phyloP scores from a whole-genome alignment of 2,797 vertebrate genomes.

The Schizothorax lantsangensis region DNA sequence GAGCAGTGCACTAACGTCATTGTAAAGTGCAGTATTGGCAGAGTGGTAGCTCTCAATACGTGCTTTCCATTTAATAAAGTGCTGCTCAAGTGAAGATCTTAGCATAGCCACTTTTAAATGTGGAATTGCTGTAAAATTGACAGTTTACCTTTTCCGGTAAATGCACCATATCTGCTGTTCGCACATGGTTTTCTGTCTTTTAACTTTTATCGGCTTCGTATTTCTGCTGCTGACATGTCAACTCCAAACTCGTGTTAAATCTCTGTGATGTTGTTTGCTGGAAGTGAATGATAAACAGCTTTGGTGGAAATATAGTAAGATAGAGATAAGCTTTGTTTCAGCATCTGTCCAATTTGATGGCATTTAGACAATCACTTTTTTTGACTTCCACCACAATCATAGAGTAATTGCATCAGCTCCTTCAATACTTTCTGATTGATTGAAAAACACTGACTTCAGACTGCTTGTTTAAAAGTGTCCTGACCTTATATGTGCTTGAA shows the following conservation, averaged over 20 bases:
- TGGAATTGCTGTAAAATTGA: background rate
- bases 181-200: background rate
- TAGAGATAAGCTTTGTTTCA: background rate
- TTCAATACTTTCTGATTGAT: background rate
- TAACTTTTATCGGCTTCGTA: background rate
- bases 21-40: conserved; percentile 22
- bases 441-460: background rate
- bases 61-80: background rate
- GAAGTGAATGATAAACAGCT: background rate
- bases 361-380: background rate
- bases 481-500: background rate
- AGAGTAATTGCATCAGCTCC: too few species aligned
- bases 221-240: background rate
- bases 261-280: background rate
- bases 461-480: background rate
- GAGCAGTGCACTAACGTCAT: background rate
- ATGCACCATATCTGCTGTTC: background rate
- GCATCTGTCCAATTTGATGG: background rate
- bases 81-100: conserved; percentile 8
- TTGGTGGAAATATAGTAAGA: background rate
- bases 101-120: background rate
- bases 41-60: background rate
- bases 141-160: background rate
- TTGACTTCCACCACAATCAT: background rate
- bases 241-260: background rate